These are phyloP conservation scores for Melitaea athalia DNA, from an alignment of 2,888 invertebrate genomes.

Conservation along the genomic window DNA sequence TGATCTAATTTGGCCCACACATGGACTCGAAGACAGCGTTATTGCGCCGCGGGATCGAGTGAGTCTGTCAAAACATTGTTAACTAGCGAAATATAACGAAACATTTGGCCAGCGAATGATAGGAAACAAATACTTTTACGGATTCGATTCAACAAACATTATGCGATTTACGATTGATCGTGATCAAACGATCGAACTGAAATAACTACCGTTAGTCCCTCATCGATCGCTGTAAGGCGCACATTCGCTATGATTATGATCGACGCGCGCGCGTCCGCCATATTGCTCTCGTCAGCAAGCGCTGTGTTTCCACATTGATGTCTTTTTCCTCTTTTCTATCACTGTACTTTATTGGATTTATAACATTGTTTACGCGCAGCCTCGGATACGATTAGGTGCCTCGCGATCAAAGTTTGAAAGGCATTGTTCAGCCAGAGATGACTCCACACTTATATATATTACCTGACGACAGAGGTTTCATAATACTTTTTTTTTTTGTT, in stretches of 20 bases:
- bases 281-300: slow-evolving; percentile 52
- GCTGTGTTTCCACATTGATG: slow-evolving; percentile 49
- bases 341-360: slow-evolving; percentile 58
- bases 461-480: slow-evolving; percentile 12
- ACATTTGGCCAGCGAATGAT: slow-evolving; percentile 76
- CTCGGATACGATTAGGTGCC: slow-evolving; percentile 36
- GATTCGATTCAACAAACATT: slow-evolving; percentile 73
- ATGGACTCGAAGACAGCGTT: slow-evolving; percentile 67
- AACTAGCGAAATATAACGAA: slow-evolving; percentile 72
- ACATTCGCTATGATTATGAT: slow-evolving; percentile 51
- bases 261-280: slow-evolving; percentile 47
- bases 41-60: slow-evolving; percentile 65
- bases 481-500: slow-evolving; percentile 18
- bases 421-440: slow-evolving; percentile 4
- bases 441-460: slow-evolving; percentile 23
- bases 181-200: slow-evolving; percentile 63
- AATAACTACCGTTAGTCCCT: slow-evolving; percentile 45
- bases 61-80: slow-evolving; percentile 78
- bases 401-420: slow-evolving; percentile 34
- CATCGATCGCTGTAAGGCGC: slow-evolving; percentile 49
- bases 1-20: slow-evolving; percentile 55
- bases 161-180: slow-evolving; percentile 69
- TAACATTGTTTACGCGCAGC: slow-evolving; percentile 44
- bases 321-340: slow-evolving; percentile 53
- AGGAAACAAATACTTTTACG: slow-evolving; percentile 78